Evolutionary conservation across 2,888 invertebrate genomes (phyloP), one percentile per base, ranked within the genome.

Genomic region (Sarcophaga caerulescens): DNA sequence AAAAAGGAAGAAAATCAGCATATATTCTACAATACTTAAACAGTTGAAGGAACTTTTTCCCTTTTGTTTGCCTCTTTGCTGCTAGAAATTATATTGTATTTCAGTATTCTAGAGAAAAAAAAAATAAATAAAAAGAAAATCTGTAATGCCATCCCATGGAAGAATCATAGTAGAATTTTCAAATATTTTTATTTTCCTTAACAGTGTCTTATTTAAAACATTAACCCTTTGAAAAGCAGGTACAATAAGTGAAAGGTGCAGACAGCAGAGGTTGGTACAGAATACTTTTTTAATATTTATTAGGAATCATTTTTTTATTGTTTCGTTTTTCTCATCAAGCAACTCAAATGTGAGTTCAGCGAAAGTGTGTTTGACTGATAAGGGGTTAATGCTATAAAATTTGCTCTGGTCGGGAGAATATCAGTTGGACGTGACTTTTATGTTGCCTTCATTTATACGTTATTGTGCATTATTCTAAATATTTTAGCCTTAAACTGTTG

Each of bases 1-100:
- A 76, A 78, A 85, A 85, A 81, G 66, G 63, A 70, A 78, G 71
- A 86, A 86, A 84, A 78, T 86, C 86, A 76, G 81, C 86, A 84
- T 84, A 84, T 69, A 35, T 35, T 35, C 35, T 35, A 10, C 35
- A 35, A 35, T 35, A 75, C 81, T 60, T 78, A 74, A 80, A 77
- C 81, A 86, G 77, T 86, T 78, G 19, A 81, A 84, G 77, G 69
- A 86, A 83, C 78, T 66, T 66, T 70, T 66, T 70, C 45, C 4
- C 19, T 60, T n/a, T 60, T 60, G 14, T 65, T 68, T 65, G 23
- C 17, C 52, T 52, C 17, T 52, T 35, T 35, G 35, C 8, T 35
- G 35, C 35, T 75, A 79, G 19, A 70, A 84, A 80, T 79, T 60
- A 70, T 66, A 80, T 84, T 63, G 75, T 60, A 73, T 70, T 75